These are phyloP conservation scores for Diplodus puntazzo DNA, from an alignment of 2,797 vertebrate genomes.

Conservation along the genomic window DNA sequence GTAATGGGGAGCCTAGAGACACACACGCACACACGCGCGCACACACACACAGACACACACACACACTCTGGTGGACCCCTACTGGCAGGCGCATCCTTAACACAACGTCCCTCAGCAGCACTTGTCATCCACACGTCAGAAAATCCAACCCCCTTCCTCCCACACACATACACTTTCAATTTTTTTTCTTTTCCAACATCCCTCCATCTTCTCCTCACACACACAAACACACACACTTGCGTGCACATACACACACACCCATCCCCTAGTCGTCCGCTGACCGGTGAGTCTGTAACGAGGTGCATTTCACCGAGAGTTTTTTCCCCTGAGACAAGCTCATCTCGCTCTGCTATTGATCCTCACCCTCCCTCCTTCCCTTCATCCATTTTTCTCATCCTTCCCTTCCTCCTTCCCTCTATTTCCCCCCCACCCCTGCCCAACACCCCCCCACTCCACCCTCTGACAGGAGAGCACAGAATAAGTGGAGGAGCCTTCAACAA, in stretches of 20 bases:
- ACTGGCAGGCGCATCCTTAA: conserved; percentile 70
- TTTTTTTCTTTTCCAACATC: conserved; percentile 33
- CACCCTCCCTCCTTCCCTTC: conserved; percentile 36
- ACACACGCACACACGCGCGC: conserved; percentile 29
- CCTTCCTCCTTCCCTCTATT: not conserved
- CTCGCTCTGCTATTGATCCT: conserved; percentile 68
- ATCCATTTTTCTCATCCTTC: conserved; percentile 23
- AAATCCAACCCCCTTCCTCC: conserved; percentile 53
- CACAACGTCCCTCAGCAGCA: conserved; percentile 62
- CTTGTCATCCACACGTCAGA: conserved; percentile 74
- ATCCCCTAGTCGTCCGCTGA: conserved; percentile 29
- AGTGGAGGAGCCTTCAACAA: conserved; percentile 70
- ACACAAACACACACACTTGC: conserved; percentile 17
- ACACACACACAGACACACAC: conserved; percentile 31
- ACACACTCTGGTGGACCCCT: conserved; percentile 56
- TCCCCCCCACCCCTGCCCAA: not conserved
- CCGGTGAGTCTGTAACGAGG: conserved; percentile 63
- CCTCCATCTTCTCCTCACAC: conserved; percentile 34
- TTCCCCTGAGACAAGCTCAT: conserved; percentile 66
- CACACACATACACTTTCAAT: conserved; percentile 41
- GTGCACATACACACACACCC: conserved; percentile 21
- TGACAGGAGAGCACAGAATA: conserved; percentile 68
- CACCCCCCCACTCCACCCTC: not conserved
- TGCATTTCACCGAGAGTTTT: conserved; percentile 65
- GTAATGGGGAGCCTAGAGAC: conserved; percentile 64